Base-by-base conservation (phyloP, 2,113 vertebrate species). In the Indicator indicator region DNA sequence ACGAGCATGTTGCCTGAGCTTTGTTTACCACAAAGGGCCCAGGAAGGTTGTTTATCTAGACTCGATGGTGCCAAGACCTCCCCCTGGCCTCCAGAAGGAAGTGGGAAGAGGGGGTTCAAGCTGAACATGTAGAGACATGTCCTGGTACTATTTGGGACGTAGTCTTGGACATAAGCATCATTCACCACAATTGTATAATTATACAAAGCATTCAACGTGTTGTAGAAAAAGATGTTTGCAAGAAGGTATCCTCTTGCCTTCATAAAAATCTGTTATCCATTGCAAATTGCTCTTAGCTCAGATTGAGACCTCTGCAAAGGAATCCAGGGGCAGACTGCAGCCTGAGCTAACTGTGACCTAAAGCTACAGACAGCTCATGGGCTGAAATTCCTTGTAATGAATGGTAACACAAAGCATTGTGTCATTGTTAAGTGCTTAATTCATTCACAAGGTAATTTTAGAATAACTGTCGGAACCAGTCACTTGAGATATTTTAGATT, bases 341-440 rank as follows among this genome's bases (percentile, higher is more conserved):
- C 20, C 77, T 44, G 33, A 60, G 5, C 27, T 77, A 80, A 40
- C n/a, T 56, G 38, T 40, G 63, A 55, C 32, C 32, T n/a, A 78
- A 86, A 30, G 55, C 70, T 94, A 55, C 82, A 94, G 84, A 94
- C 91, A 87, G 71, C 55, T 69, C 79, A 59, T 85, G 85, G 84
- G 78, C n/a, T 93, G 82, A 95, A 91, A 63, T 59, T 28, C 46
- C 16, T 67, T 68, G n/a, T 69, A 72, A 68, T 1, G 0, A 58
- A 48, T 68, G n/a, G 54, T 42, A 63, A 82, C 13, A 67, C 1
- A 3, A n/a, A 84, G 18, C 10, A 69, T 50, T 85, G 44, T 58
- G 93, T 73, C 74, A 67, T 73, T 96, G 65, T 86, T 89, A 91
- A 91, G 28, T 26, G 33, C 38, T 65, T 93, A 76, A 85, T 73